These are phyloP conservation scores for Antennarius maculatus DNA, from an alignment of 2,797 vertebrate species.

Conservation along the genomic window DNA sequence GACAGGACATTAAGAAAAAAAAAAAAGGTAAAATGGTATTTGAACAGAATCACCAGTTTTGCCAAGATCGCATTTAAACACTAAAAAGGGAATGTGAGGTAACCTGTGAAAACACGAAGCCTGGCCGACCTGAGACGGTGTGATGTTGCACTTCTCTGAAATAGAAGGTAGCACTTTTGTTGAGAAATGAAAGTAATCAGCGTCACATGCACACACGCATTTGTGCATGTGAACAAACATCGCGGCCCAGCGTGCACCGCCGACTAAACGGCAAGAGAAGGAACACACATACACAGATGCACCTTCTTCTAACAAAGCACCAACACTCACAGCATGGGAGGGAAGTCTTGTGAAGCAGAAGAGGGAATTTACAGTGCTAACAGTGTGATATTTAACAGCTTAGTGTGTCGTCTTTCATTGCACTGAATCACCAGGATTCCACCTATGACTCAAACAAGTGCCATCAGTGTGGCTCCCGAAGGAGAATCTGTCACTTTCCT, in stretches of 20 bases:
- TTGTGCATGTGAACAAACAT: neutral
- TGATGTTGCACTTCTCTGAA: constrained; percentile 56
- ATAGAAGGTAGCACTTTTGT: constrained; percentile 53
- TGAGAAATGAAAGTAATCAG: constrained; percentile 55
- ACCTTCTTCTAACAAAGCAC: constrained; percentile 33
- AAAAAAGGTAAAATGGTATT: constrained; percentile 38
- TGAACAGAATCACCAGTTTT: constrained; percentile 17
- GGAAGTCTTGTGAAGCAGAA: constrained; percentile 64
- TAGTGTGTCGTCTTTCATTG: constrained; percentile 35
- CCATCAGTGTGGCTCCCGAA: constrained; percentile 1
- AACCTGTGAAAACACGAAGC: constrained; percentile 42
- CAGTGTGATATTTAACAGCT: constrained; percentile 72
- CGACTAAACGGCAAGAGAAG: constrained; percentile 2
- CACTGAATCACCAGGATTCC: constrained; percentile 62
- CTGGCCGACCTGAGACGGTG: constrained; percentile 48
- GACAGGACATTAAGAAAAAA: constrained; percentile 34
- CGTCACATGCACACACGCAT: neutral
- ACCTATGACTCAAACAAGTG: constrained; percentile 59
- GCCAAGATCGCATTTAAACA: constrained; percentile 9
- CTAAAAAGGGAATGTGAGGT: constrained; percentile 3
- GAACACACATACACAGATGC: constrained; percentile 8
- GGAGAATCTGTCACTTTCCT: constrained; percentile 28
- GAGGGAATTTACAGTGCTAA: constrained; percentile 56
- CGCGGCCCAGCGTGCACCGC: neutral
- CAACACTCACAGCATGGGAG: constrained; percentile 56